Percentiles rank a stretch among this genome's conserved stretches.
Evolutionary conservation across 1,140 invertebrate genomes (phyloP).

Genomic region (Agrypnia vestita): DNA sequence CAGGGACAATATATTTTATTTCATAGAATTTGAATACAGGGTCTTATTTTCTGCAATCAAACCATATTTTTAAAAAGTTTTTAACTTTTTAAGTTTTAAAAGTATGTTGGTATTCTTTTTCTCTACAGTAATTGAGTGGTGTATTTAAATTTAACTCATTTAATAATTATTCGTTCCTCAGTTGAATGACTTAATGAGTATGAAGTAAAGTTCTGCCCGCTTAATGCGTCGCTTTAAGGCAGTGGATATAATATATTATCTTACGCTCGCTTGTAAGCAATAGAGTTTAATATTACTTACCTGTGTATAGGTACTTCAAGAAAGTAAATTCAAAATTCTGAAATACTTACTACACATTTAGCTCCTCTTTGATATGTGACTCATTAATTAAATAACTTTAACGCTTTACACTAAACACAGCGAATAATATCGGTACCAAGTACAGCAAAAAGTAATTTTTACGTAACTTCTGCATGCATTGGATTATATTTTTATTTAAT

Average conservation of each 20-base stretch:
- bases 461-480: too few species aligned
- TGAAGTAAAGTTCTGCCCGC: constrained; percentile 6
- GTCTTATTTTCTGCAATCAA: too few species aligned
- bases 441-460: too few species aligned
- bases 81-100: too few species aligned
- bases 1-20: too few species aligned
- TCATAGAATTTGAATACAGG: too few species aligned
- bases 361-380: not conserved
- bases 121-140: too few species aligned
- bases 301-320: constrained; percentile 30
- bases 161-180: not conserved
- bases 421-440: not conserved
- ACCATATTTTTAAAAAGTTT: too few species aligned
- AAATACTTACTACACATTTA: not conserved
- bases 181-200: too few species aligned
- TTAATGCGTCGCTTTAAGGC: constrained; percentile 4
- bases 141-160: not conserved
- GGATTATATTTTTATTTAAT: too few species aligned
- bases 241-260: not conserved
- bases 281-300: constrained; percentile 40
- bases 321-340: constrained; percentile 17
- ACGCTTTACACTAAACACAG: not conserved
- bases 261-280: not conserved
- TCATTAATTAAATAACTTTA: constrained; percentile 14
- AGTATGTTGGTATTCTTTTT: too few species aligned